phyloP scores from a whole-genome alignment of 2,888 invertebrate genomes.

The Cordilura impudica region DNA sequence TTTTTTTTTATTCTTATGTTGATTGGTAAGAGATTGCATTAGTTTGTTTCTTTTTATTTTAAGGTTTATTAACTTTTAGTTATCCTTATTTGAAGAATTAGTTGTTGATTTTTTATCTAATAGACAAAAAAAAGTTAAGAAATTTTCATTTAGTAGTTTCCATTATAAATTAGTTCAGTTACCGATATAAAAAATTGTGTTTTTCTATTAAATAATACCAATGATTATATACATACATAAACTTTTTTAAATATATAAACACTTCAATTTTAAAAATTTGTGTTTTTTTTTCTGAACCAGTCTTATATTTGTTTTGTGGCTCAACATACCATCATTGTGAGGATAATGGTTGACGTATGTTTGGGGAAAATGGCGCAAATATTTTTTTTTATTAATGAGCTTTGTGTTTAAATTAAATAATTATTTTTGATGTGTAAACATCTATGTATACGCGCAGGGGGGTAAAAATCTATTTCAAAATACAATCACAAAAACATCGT shows the following conservation, averaged over 20 bases:
- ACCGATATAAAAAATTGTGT: conserved; percentile 38
- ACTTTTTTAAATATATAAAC: conserved; percentile 45
- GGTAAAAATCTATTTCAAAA: too few species aligned
- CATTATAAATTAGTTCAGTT: conserved; percentile 22
- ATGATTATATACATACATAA: conserved; percentile 58
- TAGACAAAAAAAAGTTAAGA: conserved; percentile 15
- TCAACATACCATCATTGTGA: too few species aligned
- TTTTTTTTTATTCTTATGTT: conserved; percentile 9
- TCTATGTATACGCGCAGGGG: too few species aligned
- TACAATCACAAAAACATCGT: too few species aligned
- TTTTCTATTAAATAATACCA: conserved; percentile 58
- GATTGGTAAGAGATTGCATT: neutral
- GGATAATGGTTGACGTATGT: too few species aligned
- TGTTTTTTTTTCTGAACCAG: too few species aligned
- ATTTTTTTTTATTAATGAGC: too few species aligned
- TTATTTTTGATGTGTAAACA: too few species aligned
- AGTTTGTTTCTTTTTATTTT: neutral
- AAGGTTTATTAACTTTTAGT: conserved; percentile 8
- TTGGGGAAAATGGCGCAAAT: too few species aligned
- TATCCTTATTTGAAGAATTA: conserved; percentile 22
- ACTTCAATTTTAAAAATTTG: conserved; percentile 29
- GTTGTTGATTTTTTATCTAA: conserved; percentile 43
- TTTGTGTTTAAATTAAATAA: too few species aligned
- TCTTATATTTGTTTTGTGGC: too few species aligned
- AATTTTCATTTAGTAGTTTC: neutral